Evolutionary conservation across 2,888 invertebrate species (phyloP).

Genomic region (Meganola albula): DNA sequence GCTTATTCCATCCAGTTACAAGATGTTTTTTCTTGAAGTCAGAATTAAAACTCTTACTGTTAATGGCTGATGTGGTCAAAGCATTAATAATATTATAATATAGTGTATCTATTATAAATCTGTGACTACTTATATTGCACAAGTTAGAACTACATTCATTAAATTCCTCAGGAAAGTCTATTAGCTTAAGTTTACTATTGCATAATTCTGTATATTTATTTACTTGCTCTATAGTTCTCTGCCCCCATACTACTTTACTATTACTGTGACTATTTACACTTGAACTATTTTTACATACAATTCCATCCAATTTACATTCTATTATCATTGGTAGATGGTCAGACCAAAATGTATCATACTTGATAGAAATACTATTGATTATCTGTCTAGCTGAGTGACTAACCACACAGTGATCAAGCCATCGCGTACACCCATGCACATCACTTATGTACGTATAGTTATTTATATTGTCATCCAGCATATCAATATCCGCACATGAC

Average conservation of each 20-base stretch:
- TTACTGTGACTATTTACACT: not conserved
- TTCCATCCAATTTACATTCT: conserved; percentile 2
- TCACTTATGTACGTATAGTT: conserved; percentile 1
- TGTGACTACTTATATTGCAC: conserved; percentile 3
- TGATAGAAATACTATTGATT: conserved; percentile 1
- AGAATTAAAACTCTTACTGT: no score
- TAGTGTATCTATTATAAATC: not conserved
- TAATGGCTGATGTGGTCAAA: conserved; percentile 1
- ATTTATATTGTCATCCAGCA: conserved; percentile 1
- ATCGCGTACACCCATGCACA: conserved; percentile 1
- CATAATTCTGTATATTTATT: conserved; percentile 3
- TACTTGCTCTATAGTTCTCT: conserved; percentile 4
- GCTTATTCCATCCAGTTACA: conserved; percentile 3
- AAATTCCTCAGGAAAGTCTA: conserved; percentile 1
- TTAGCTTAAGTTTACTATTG: conserved; percentile 5
- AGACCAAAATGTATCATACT: conserved; percentile 6
- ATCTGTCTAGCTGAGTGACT: conserved; percentile 5
- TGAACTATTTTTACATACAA: conserved; percentile 2
- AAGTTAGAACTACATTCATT: conserved; percentile 2
- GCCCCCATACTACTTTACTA: conserved; percentile 2
- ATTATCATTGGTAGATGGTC: conserved; percentile 3
- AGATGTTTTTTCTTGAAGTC: not conserved
- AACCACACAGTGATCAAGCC: conserved; percentile 7
- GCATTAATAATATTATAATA: conserved; percentile 1
- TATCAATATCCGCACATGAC: conserved; percentile 5